Evolutionary conservation across 2,797 vertebrate species (phyloP).

Genomic region (Cynodonichthys magdalenae): DNA sequence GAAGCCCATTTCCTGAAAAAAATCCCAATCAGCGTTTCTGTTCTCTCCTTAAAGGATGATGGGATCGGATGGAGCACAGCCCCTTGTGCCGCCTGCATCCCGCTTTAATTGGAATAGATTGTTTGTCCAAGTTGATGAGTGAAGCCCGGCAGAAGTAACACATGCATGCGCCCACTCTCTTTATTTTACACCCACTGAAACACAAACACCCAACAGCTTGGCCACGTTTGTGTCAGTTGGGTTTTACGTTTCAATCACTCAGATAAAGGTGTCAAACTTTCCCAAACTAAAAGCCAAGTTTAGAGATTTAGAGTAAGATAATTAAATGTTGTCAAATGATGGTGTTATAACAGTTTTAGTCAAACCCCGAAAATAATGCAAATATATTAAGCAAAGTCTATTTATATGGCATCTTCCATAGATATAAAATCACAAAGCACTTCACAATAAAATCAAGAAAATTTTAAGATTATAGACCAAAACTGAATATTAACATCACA

Average conservation of each 20-base stretch:
- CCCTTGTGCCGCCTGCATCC: conserved; percentile 58
- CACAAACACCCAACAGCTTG: conserved; percentile 1
- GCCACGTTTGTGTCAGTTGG: conserved; percentile 1
- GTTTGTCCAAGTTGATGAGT: conserved; percentile 71
- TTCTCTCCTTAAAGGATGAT: conserved; percentile 65
- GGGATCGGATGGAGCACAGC: conserved; percentile 66
- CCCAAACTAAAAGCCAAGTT: too few species aligned
- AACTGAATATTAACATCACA: too few species aligned
- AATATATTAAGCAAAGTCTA: too few species aligned
- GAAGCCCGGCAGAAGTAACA: conserved; percentile 71
- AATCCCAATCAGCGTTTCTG: conserved; percentile 64
- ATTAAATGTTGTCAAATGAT: too few species aligned
- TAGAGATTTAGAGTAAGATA: too few species aligned
- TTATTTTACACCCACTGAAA: conserved; percentile 27
- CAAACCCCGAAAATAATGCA: too few species aligned
- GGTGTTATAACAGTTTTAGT: too few species aligned
- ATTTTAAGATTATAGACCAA: too few species aligned
- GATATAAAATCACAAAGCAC: too few species aligned
- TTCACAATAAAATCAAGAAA: too few species aligned
- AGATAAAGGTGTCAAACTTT: not conserved
- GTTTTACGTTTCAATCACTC: not conserved
- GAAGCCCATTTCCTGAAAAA: conserved; percentile 51
- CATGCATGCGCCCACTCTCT: conserved; percentile 34
- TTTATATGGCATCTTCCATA: too few species aligned
- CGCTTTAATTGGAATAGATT: conserved; percentile 80